Evolutionary conservation across 2,888 invertebrate species (phyloP), one percentile per base, ranked within the genome.

Genomic region (Amiota communis): DNA sequence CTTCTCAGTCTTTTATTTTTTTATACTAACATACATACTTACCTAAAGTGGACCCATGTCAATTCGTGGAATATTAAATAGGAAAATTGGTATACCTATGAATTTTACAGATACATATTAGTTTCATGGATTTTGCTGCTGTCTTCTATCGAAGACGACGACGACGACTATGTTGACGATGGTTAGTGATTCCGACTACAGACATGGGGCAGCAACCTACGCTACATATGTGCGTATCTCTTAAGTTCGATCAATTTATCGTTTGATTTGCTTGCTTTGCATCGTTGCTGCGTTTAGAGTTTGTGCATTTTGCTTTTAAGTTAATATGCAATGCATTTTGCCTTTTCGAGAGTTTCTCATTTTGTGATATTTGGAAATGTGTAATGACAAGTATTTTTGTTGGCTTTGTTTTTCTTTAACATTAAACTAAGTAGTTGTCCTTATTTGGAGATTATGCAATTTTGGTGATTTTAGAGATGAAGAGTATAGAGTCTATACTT

Each of bases 21-120:
- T 68, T 68, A 51, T 48, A 20, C 20, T 51, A 59, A n/a, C n/a
- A 51, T 48, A 17, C 49, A 20, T 53, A 12, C 47, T 15, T 85
- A 85, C 71, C 61, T 48, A 48, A 15, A 13, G 48, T 48, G n/a
- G n/a, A 49, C 79, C 82, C 79, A 83, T 82, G 86, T 86, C 84
- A 83, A 81, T 84, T 85, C 84, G 81, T 85, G 86, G 86, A 82
- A 85, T 85, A 85, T 86, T 86, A 86, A 84, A 86, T 82, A 82
- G 81, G 77, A 85, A 84, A 84, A 85, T 85, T 85, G 83, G 83
- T 84, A 84, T 85, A 82, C 76, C n/a, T n/a, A n/a, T n/a, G 80
- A 80, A 82, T 83, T 82, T 78, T 83, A 79, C 79, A 79, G 83
- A 84, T 82, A 64, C 15, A 64, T 53, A 72, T 68, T 49, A 51